These are phyloP conservation scores for Nycticebus coucang DNA, from an alignment of 2,113 vertebrate species.

Conservation along the genomic window DNA sequence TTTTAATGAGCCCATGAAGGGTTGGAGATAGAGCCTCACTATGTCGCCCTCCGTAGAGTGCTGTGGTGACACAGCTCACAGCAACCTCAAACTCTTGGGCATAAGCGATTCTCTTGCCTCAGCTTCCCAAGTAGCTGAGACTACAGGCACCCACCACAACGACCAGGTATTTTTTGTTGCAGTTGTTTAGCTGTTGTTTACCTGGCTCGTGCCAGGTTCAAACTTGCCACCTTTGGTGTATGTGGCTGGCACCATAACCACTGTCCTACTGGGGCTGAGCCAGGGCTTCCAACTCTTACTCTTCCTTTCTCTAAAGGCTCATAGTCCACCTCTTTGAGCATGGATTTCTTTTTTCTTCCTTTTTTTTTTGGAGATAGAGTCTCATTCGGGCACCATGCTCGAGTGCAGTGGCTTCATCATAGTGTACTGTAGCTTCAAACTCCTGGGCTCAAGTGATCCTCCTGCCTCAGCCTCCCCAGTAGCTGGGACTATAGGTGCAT, in stretches of 20 bases:
- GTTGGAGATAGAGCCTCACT: neutral
- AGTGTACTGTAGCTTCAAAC: neutral
- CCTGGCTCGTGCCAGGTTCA: too few relatives aligned
- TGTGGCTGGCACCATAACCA: too few relatives aligned
- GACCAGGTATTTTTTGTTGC: neutral
- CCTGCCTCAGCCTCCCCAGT: neutral
- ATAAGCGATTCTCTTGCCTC: neutral
- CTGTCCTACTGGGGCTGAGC: too few relatives aligned
- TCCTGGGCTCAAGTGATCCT: neutral
- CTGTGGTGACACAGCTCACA: too few relatives aligned
- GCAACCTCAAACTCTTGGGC: too few relatives aligned
- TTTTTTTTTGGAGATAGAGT: neutral
- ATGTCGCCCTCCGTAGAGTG: too few relatives aligned
- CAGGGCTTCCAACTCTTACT: neutral
- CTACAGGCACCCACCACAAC: neutral
- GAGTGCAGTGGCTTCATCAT: neutral
- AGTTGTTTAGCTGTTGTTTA: too few relatives aligned
- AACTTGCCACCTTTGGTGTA: too few relatives aligned
- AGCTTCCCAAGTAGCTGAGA: neutral
- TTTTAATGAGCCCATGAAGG: neutral
- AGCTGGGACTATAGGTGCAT: neutral
- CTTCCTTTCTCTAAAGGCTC: too few relatives aligned
- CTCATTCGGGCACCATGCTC: neutral
- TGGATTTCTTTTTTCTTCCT: neutral
- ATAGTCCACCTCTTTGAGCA: too few relatives aligned